Evolutionary conservation across 1,140 invertebrate species (phyloP), one percentile per base, ranked within the genome.

Genomic region (Ceratosolen solmsi): DNA sequence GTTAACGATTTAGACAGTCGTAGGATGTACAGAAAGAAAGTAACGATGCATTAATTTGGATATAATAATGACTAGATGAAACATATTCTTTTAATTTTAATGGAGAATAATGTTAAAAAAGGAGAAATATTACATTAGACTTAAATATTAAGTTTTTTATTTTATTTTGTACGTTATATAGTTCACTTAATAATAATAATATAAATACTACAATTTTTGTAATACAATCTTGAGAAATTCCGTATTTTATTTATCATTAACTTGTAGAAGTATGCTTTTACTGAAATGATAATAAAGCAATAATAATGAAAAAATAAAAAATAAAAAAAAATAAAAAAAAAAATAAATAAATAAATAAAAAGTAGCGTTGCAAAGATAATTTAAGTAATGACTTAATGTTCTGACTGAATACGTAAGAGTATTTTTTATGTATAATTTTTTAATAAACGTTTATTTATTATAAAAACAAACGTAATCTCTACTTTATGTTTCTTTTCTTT

Each of bases 401-500:
- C n/a, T 60, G 38, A 60, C 33, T 46, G n/a, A 68, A 68, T 70
- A 78, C 60, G 8, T n/a, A 68, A 22, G 27, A 38, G n/a, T 76
- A 77, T 82, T 82, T 82, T 71, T 58, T 60, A 56, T 68, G 20
- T n/a, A 46, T 56, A 22, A n/a, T 71, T 77, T 76, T 76, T 22
- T 49, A n/a, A 82, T 82, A 77, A 76, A 81, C 1, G 33, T 38
- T 73, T 68, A 81, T 75, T 80, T 80, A 80, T 80, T 75, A 74
- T 33, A 75, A 38, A 68, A 54, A 54, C 41, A 7, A 54, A 54
- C n/a, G n/a, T n/a, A n/a, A n/a, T n/a, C n/a, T n/a, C n/a, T n/a
- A n/a, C n/a, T n/a, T n/a, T n/a, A n/a, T n/a, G n/a, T n/a, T n/a
- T n/a, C n/a, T n/a, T n/a, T n/a, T n/a, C n/a, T n/a, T n/a, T n/a